Conservation (phyloP, 2,113 vertebrate genomes). For the Platysteira castanea region DNA sequence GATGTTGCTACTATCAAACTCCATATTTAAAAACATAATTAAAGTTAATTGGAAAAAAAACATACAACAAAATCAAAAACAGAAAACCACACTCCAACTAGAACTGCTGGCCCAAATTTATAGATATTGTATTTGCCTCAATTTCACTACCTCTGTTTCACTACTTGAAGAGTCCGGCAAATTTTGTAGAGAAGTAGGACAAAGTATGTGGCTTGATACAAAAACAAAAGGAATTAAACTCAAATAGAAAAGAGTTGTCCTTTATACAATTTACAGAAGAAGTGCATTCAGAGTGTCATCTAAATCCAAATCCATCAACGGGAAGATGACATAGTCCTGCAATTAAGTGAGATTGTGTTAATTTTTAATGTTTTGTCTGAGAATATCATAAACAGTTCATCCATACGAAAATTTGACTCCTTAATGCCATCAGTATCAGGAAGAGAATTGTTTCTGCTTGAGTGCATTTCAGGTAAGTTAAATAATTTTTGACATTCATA, state of each 20-base stretch:
- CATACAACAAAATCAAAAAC: rapidly evolving
- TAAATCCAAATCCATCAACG: not conserved
- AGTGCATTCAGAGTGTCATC: not conserved
- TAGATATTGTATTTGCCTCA: not conserved
- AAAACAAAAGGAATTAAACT: not conserved
- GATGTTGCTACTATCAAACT: not conserved
- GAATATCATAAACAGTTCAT: not conserved
- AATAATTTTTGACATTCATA: not conserved
- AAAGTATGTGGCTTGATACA: not conserved
- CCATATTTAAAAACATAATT: not conserved
- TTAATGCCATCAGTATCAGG: not conserved
- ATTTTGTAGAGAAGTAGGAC: not conserved
- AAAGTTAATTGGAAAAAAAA: not conserved
- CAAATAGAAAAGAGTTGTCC: not conserved
- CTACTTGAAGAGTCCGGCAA: not conserved
- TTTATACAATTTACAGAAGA: not conserved
- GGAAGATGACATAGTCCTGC: not conserved
- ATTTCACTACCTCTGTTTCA: not conserved
- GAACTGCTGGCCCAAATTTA: not conserved
- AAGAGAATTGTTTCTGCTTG: not conserved
- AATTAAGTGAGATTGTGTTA: not conserved
- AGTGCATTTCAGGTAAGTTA: not conserved
- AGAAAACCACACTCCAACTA: not conserved
- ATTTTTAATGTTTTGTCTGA: not conserved
- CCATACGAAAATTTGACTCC: not conserved